Conservation (phyloP, 2,888 invertebrate species). For the Automeris io region DNA sequence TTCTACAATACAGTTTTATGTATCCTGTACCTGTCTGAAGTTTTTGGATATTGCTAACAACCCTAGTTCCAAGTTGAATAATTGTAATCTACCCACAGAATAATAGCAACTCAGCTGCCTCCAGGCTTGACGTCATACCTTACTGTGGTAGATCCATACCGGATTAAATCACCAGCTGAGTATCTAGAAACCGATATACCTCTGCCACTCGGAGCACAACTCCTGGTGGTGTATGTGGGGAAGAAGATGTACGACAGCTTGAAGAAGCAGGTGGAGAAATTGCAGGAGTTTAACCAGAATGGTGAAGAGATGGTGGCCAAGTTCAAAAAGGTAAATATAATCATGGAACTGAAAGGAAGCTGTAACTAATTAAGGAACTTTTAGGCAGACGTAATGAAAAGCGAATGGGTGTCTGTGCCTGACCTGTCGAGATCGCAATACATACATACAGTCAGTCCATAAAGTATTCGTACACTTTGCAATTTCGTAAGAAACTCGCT, state of each 20-base stretch:
- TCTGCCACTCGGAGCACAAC: conserved; percentile 87
- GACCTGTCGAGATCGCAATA: no score
- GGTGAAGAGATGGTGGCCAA: conserved; percentile 62
- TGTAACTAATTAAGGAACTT: no score
- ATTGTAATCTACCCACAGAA: conserved; percentile 79
- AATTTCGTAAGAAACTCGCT: no score
- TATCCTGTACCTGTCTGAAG: no score
- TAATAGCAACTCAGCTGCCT: conserved; percentile 87
- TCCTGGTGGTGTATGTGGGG: conserved; percentile 86
- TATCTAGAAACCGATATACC: conserved; percentile 80
- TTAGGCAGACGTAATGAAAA: no score
- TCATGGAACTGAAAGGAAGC: no score
- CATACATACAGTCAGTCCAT: no score
- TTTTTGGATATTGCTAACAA: no score
- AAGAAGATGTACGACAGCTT: conserved; percentile 77
- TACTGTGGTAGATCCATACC: conserved; percentile 88
- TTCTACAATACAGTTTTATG: no score
- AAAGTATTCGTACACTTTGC: no score
- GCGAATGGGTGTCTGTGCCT: no score
- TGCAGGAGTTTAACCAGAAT: conserved; percentile 54
- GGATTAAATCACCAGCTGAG: conserved; percentile 89
- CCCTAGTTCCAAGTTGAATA: no score
- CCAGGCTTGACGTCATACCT: conserved; percentile 86
- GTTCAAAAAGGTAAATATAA: conserved; percentile 61
- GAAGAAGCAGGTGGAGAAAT: conserved; percentile 43